Base-by-base conservation (phyloP, 64 coral and sea anemone genomes). In the Montipora capricornis region DNA sequence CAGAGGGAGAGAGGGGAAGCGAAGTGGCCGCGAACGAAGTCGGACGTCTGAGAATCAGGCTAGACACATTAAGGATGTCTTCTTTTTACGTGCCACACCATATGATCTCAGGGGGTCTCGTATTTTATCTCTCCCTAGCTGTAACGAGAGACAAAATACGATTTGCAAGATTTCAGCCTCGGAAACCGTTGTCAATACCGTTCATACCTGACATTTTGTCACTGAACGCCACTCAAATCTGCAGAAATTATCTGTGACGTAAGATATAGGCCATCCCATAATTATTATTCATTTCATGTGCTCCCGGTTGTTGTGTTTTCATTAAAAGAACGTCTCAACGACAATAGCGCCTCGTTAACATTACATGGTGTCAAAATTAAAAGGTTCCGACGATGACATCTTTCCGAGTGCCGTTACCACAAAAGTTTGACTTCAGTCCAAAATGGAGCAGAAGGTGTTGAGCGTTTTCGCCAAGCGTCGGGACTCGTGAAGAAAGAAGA, bases 381-480 rank as follows among this genome's bases (percentile, higher is more conserved):
- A 53, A 77, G 53, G 53, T 0, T 57, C 53, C 53, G 53, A 89
- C 20, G 44, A 89, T 89, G 79, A 45, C 89, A 73, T 75, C 24
- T 49, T 79, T 47, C 20, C n/a, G 8, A 68, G 50, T 79, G 4
- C 67, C 9, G n/a, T 77, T 53, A 61, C 75, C 78, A 11, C 77
- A 90, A 68, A 66, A 90, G 15, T 90, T 90, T 45, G 80, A 84
- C 47, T 93, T 88, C 46, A 77, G 58, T 29, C 73, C 26, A 29
- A 87, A 93, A 70, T 93, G 91, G 91, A 93, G 87, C 29, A 61
- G 75, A 47, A 76, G 81, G 69, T 93, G 22, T 93, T 49, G 75
- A 88, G 29, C 59, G 76, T 49, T 93, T 93, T 77, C 47, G 82
- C 17, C 16, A 53, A 26, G 76, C 76, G 3, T 93, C 91, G 78